Base-by-base conservation (phyloP, 1,140 invertebrate species). In the Ectropis grisescens region DNA sequence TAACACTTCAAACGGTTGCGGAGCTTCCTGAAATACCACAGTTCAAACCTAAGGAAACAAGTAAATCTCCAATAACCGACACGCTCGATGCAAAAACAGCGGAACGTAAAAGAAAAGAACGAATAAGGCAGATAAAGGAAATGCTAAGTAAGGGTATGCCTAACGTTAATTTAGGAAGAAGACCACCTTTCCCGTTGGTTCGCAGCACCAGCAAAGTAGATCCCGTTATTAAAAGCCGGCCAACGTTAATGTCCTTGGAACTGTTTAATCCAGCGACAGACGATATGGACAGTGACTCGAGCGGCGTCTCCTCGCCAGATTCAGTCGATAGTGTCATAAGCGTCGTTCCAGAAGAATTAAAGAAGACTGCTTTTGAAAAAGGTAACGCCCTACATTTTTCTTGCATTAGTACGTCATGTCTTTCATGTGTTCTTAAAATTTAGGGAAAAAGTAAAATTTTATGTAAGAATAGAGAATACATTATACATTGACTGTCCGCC, bases 211-310 rank as follows among this genome's bases (percentile, higher is more conserved):
- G 84, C 11, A 85, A 83, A 34, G 67, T 80, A 33, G 84, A 65
- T 40, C 80, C 70, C 1, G 61, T 55, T 41, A 76, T 57, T 11
- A 82, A 60, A 53, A 65, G 85, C 82, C 25, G 86, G 19, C 91
- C 91, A 0, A 88, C 90, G 34, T 61, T 94, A 8, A 81, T 94
- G 34, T 91, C 91, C 1, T 70, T 95, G 31, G 94, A 95, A 64
- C 75, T 95, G 3, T 96, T 94, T 55, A 95, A 96, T 79, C 94
- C 93, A 1, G 93, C 94, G 57, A 94, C 90, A 4, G 94, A 96
- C 65, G 94, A 96, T 55, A 85, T 94, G 67, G 94, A 95, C 58
- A 94, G 92, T 51, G 93, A 95, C 65, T 94, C 92, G 1, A 93
- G 91, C 46, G 92, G 92, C 11, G 88, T 92, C 1, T 94, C 92